Evolutionary conservation across 2,797 vertebrate genomes (phyloP).

Genomic region (Zenarchopterus dispar): DNA sequence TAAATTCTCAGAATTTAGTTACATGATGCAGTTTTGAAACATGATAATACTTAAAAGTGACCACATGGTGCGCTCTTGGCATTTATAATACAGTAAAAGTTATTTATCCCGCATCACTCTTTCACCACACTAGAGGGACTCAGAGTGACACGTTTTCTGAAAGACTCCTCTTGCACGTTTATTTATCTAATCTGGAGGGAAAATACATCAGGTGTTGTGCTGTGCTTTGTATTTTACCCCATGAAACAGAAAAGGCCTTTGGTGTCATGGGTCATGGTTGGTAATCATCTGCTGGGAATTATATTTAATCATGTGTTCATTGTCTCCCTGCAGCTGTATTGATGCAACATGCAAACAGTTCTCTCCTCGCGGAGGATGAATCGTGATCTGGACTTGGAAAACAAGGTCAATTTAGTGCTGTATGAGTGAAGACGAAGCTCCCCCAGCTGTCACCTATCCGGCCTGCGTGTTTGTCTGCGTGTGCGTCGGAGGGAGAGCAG

Average conservation of each 20-base stretch:
- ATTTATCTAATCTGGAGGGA: neutral
- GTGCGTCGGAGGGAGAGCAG: slow-evolving; percentile 37
- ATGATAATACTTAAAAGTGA: neutral
- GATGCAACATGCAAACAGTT: slow-evolving; percentile 25
- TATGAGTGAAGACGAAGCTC: slow-evolving; percentile 59
- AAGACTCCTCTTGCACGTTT: neutral
- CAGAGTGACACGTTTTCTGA: slow-evolving; percentile 43
- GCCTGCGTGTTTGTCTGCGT: neutral
- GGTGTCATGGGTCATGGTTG: neutral
- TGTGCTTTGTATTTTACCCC: slow-evolving; percentile 22
- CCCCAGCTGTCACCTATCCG: slow-evolving; percentile 46
- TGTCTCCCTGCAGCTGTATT: slow-evolving; percentile 18
- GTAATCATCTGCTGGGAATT: neutral
- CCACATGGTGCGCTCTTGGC: neutral
- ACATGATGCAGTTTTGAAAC: neutral
- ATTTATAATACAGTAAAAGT: neutral
- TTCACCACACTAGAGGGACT: slow-evolving; percentile 72
- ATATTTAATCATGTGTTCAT: slow-evolving; percentile 1
- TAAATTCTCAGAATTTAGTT: neutral
- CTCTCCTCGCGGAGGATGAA: neutral
- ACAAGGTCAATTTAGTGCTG: slow-evolving; percentile 60
- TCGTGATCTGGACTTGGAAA: slow-evolving; percentile 20
- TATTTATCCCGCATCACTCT: slow-evolving; percentile 13
- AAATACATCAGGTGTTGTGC: slow-evolving; percentile 12
- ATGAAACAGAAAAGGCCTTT: neutral